These are phyloP conservation scores for Sphenodon punctatus DNA, from an alignment of 2,797 vertebrate species.

Conservation along the genomic window DNA sequence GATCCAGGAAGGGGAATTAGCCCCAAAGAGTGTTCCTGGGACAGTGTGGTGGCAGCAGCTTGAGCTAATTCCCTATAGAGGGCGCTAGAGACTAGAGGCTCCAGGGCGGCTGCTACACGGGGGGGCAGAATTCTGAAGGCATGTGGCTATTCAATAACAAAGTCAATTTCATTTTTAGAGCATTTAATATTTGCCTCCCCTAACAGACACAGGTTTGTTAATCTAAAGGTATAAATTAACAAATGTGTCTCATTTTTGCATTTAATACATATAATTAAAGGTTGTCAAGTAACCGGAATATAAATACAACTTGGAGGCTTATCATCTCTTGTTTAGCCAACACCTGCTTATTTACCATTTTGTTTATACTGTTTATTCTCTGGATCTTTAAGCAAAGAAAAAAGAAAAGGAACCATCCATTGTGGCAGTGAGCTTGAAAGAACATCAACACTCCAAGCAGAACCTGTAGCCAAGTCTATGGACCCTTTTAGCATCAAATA, in stretches of 20 bases:
- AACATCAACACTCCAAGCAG: not conserved
- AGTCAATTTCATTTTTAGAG: not conserved
- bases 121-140: not conserved
- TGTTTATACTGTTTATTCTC: not conserved
- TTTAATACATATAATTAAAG: not conserved
- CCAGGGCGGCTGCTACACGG: too few species aligned
- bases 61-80: too few species aligned
- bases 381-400: slow-evolving; percentile 2
- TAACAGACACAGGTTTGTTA: not conserved
- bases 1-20: too few species aligned
- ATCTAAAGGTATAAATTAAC: not conserved
- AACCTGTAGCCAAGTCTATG: not conserved
- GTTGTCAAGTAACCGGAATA: not conserved
- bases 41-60: too few species aligned
- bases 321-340: not conserved
- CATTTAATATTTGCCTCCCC: not conserved
- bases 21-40: too few species aligned
- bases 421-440: not conserved
- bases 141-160: not conserved
- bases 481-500: not conserved
- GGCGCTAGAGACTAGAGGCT: too few species aligned
- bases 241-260: not conserved
- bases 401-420: not conserved
- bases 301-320: not conserved
- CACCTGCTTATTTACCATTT: not conserved